Conservation (phyloP, 2,888 invertebrate genomes). For the Margaritifera margaritifera region DNA sequence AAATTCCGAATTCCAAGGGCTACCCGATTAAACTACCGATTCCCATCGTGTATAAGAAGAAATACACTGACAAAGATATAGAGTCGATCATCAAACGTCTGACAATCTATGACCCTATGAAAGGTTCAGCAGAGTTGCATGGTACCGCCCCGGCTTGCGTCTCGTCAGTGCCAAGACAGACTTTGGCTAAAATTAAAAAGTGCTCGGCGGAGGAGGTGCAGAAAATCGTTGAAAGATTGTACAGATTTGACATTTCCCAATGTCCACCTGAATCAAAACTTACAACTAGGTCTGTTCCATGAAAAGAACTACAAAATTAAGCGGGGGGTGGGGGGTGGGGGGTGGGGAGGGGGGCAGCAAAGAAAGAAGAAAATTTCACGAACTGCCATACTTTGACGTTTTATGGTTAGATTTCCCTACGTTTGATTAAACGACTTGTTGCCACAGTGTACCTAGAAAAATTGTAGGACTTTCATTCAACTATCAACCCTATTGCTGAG, state of each 20-base stretch:
- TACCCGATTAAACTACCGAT: constrained; percentile 41
- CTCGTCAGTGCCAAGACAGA: constrained; percentile 38
- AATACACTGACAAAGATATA: constrained; percentile 45
- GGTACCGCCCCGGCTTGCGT: constrained; percentile 36
- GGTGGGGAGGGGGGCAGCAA: no score
- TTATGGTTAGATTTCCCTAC: no score
- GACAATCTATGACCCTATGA: constrained; percentile 40
- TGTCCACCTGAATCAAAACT: constrained; percentile 39
- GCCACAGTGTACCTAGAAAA: no score
- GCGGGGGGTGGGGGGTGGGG: no score
- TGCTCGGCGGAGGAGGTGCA: constrained; percentile 50
- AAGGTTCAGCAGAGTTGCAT: constrained; percentile 44
- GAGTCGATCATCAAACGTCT: constrained; percentile 44
- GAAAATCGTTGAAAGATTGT: constrained; percentile 51
- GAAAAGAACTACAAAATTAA: no score
- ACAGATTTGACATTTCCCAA: constrained; percentile 35
- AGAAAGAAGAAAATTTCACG: no score
- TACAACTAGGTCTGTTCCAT: no score
- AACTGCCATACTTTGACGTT: no score
- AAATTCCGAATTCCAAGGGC: constrained; percentile 46
- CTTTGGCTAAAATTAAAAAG: constrained; percentile 44
- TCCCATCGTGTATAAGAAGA: constrained; percentile 50
- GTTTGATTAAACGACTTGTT: no score
- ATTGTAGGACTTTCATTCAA: no score
- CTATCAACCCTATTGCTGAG: no score